Conservation (phyloP, 2,888 invertebrate genomes). For the Ectemnius continuus region DNA sequence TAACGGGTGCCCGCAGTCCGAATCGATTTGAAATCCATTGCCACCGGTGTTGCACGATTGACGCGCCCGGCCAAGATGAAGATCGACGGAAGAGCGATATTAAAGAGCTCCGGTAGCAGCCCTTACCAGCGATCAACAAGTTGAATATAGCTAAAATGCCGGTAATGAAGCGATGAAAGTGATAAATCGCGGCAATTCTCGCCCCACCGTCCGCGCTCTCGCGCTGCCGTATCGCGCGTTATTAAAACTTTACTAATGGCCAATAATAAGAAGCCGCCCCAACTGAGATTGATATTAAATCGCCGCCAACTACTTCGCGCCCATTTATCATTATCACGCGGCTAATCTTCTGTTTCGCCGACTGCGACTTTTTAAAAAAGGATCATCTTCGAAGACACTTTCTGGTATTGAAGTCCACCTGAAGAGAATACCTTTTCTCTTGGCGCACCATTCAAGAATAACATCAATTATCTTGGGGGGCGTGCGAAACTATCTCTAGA, state of each 20-base stretch:
- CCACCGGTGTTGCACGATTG: slow-evolving; percentile 14
- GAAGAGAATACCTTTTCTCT: too few species aligned
- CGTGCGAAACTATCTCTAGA: not conserved
- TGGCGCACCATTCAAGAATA: too few species aligned
- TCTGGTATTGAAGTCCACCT: too few species aligned
- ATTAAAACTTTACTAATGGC: slow-evolving; percentile 74
- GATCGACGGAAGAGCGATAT: slow-evolving; percentile 47
- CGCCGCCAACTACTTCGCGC: slow-evolving; percentile 61
- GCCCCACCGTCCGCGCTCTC: slow-evolving; percentile 36
- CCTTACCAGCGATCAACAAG: slow-evolving; percentile 69
- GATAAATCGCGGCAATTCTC: slow-evolving; percentile 67
- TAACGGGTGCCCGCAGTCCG: not conserved
- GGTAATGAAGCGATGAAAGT: slow-evolving; percentile 70
- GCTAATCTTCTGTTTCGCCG: slow-evolving; percentile 31
- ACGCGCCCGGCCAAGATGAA: slow-evolving; percentile 29
- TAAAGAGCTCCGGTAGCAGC: slow-evolving; percentile 28
- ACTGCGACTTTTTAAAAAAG: slow-evolving; percentile 36
- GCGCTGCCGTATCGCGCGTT: slow-evolving; percentile 61
- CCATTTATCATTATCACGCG: slow-evolving; percentile 70
- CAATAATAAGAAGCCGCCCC: slow-evolving; percentile 69
- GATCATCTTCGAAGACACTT: not conserved
- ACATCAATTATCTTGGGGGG: too few species aligned
- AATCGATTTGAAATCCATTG: not conserved
- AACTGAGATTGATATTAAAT: slow-evolving; percentile 71
- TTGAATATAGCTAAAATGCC: slow-evolving; percentile 64